Conservation (phyloP, 2,888 invertebrate species). For the Plebejus melissa region DNA sequence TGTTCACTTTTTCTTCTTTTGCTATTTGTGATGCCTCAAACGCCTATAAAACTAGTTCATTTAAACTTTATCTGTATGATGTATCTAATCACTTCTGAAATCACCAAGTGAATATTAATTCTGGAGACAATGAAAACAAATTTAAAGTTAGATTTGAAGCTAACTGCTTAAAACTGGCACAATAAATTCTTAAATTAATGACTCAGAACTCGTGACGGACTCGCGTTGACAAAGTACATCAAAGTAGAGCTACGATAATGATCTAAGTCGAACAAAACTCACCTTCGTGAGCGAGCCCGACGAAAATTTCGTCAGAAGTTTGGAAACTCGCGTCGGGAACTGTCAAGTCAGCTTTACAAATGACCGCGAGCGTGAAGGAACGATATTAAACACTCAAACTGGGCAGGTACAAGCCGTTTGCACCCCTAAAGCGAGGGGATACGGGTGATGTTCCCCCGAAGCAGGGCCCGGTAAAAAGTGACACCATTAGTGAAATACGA, state of each 20-base stretch:
- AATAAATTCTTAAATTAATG: background rate
- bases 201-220: background rate
- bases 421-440: background rate
- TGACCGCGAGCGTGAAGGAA: constrained; percentile 61
- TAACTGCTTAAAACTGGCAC: background rate
- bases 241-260: constrained; percentile 12
- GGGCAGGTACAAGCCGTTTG: background rate
- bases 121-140: no score
- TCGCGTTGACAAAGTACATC: constrained; percentile 8
- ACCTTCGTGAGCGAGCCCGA: constrained; percentile 2
- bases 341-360: constrained; percentile 62
- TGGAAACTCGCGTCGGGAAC: constrained; percentile 37
- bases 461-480: background rate
- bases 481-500: constrained; percentile 18
- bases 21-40: no score
- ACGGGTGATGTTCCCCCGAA: background rate
- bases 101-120: no score
- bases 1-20: no score
- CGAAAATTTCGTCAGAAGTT: background rate
- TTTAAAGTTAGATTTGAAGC: no score
- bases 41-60: no score
- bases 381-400: constrained; percentile 47
- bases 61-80: no score
- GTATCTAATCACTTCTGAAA: no score
- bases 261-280: constrained; percentile 3